A percentile compares a stretch with the other conserved stretches of the same genome.
phyloP scores from a whole-genome alignment of 2,888 invertebrate genomes.

The Latrodectus elegans region DNA sequence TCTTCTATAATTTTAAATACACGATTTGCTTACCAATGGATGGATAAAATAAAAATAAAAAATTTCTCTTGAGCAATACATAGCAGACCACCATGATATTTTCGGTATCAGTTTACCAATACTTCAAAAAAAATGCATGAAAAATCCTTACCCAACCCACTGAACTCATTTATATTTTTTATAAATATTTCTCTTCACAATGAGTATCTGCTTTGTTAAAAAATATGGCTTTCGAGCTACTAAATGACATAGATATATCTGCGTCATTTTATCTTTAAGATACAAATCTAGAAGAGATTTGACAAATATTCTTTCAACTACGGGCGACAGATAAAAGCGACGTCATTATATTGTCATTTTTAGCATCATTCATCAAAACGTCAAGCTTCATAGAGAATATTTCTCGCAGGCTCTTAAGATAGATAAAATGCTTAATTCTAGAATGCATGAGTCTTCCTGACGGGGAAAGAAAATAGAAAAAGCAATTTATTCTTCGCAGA shows the following conservation, averaged over 20 bases:
- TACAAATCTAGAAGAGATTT: conserved; percentile 58
- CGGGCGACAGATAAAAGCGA: conserved; percentile 52
- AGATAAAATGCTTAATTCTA: conserved; percentile 49
- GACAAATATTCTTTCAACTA: conserved; percentile 55
- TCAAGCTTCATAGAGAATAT: conserved; percentile 38
- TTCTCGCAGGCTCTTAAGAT: conserved; percentile 41
- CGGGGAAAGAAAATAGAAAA: not conserved
- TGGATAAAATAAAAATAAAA: too few species aligned
- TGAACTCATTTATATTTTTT: conserved; percentile 17
- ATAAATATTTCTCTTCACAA: conserved; percentile 19
- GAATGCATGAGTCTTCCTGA: not conserved
- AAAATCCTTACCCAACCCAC: not conserved
- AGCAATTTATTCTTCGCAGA: conserved; percentile 1
- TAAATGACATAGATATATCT: conserved; percentile 61
- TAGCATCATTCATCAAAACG: conserved; percentile 60
- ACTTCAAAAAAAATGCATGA: too few species aligned
- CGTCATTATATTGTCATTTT: conserved; percentile 64
- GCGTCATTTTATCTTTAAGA: conserved; percentile 45
- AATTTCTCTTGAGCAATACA: too few species aligned
- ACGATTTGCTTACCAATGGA: too few species aligned
- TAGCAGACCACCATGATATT: too few species aligned
- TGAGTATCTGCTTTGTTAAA: too few species aligned
- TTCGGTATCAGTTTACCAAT: too few species aligned
- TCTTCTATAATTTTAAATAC: too few species aligned
- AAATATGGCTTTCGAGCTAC: not conserved